Conservation (phyloP, 2,888 invertebrate species). For the Sturmia bella region DNA sequence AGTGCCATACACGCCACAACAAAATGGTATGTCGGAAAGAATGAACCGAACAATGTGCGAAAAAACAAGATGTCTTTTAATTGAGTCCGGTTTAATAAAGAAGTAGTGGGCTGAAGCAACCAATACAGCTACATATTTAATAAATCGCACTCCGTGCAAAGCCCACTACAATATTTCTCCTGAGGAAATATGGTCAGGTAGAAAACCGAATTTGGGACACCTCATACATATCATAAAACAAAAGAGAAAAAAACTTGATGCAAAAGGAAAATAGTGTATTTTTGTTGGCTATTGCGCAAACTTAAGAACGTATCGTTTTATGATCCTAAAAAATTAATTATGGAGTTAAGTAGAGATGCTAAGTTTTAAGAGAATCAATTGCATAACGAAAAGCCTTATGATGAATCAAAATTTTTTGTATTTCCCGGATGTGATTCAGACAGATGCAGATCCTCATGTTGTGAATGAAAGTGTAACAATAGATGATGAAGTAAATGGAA, state of each 20-base stretch:
- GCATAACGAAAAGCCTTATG: neutral
- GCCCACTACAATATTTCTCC: neutral
- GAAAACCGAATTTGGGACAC: neutral
- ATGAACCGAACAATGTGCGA: slow-evolving; percentile 31
- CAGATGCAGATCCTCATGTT: too few species aligned
- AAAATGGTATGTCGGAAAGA: slow-evolving; percentile 6
- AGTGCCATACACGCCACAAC: too few species aligned
- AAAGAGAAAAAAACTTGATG: slow-evolving; percentile 24
- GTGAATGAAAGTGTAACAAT: too few species aligned
- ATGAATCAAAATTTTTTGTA: too few species aligned
- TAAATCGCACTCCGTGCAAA: slow-evolving; percentile 3
- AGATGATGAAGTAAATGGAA: too few species aligned
- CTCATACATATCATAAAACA: slow-evolving; percentile 13
- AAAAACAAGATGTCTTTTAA: slow-evolving; percentile 4
- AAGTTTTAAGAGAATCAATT: too few species aligned
- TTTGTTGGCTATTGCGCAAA: slow-evolving; percentile 22
- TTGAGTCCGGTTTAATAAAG: neutral
- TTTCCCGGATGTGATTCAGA: too few species aligned
- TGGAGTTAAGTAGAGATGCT: slow-evolving; percentile 17
- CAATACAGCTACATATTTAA: neutral
- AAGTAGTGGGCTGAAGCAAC: slow-evolving; percentile 16
- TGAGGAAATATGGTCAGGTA: slow-evolving; percentile 20
- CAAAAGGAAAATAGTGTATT: slow-evolving; percentile 10
- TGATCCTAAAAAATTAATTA: neutral
- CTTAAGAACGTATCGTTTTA: slow-evolving; percentile 18